Evolutionary conservation across 2,113 vertebrate genomes (phyloP), one percentile per base, ranked within the genome.

Genomic region (Brachyistius frenatus): DNA sequence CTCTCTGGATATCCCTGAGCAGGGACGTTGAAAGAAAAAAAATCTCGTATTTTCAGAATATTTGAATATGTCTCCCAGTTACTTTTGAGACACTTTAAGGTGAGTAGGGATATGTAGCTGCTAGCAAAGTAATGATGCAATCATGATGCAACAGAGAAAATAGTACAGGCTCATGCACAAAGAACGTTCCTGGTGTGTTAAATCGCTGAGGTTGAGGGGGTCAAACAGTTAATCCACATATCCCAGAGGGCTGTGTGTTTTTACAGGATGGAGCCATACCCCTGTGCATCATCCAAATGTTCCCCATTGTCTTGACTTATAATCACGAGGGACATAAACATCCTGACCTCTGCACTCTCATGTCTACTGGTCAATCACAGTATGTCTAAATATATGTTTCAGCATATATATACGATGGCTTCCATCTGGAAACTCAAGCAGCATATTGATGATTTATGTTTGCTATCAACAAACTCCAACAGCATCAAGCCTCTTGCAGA

Each of bases 381-480:
- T 5, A 56, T 56, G 56, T 66, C 53, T 73, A 79, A 89, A 90
- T 87, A 78, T 75, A 67, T 47, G 47, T 58, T 78, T 58, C 53
- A 71, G 68, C 53, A 15, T 67, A 44, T 52, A 55, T 58, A 55
- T 39, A 63, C 78, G 73, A 76, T 77, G 58, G 86, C 49, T 55
- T 68, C 75, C 87, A 88, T 90, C 66, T 88, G 88, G 87, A 82
- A 89, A 85, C 35, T 81, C n/a, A 60, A 68, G 76, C 14, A 46
- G 31, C 1, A 33, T 58, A 56, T 56, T 61, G 35, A 32, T 41
- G 80, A 85, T 85, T 87, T 83, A 84, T 80, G 78, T 52, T 69
- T 57, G 73, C 71, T 44, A 72, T 80, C 61, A 68, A 54, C 50
- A 69, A 50, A 55, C 55, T 35, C 61, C 39, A 36, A 15, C 49